Percentiles rank a stretch among this genome's conserved stretches.
These are phyloP conservation scores for Lynx canadensis DNA, from an alignment of 2,113 vertebrate species.

Conservation along the genomic window DNA sequence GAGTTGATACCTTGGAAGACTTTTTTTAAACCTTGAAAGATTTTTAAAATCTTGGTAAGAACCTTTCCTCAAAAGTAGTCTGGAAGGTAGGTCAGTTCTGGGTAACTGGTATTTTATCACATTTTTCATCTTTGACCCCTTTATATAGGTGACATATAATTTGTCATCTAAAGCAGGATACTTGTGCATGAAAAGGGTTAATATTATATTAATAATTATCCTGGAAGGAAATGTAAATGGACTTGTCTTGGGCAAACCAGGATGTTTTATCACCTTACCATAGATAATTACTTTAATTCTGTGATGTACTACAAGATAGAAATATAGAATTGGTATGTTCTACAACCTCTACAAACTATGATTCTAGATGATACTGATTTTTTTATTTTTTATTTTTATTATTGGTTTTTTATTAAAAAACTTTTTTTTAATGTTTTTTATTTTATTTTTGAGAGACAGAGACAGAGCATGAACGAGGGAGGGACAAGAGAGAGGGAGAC, in stretches of 20 bases:
- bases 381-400: not conserved
- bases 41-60: conserved; percentile 25
- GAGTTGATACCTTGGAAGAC: not conserved
- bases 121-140: conserved; percentile 19
- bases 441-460: no score
- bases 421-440: no score
- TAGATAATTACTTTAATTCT: not conserved
- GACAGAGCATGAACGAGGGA: no score
- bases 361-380: not conserved
- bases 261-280: not conserved
- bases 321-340: not conserved
- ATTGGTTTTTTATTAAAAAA: no score
- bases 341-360: not conserved
- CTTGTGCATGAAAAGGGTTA: not conserved
- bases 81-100: not conserved
- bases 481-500: no score
- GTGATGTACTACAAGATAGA: not conserved
- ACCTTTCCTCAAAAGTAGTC: not conserved
- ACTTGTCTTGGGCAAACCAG: not conserved
- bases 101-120: not conserved
- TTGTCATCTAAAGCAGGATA: not conserved
- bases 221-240: not conserved
- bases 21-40: not conserved
- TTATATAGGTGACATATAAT: not conserved
- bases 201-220: not conserved